Conservation (phyloP, 2,888 invertebrate species). For the Rotaria socialis region DNA sequence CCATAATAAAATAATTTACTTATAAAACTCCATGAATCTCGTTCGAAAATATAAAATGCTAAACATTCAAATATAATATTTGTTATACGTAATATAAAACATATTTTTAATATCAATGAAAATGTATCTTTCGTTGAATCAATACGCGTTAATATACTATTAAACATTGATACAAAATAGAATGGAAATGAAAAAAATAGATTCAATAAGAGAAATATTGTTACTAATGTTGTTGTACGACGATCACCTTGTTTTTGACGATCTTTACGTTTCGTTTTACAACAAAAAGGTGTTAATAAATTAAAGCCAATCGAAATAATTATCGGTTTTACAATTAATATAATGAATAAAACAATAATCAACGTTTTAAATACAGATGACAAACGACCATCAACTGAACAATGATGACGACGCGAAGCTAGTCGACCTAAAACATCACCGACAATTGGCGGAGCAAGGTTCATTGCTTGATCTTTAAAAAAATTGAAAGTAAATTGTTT, state of each 20-base stretch:
- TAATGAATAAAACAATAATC: conserved; percentile 17
- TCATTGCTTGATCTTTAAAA: neutral
- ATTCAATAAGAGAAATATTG: conserved; percentile 31
- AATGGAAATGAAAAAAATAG: conserved; percentile 32
- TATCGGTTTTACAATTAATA: conserved; percentile 14
- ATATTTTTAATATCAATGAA: neutral
- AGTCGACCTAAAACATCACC: neutral
- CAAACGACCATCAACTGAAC: conserved; percentile 24
- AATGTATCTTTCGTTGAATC: conserved; percentile 15
- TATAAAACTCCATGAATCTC: conserved; percentile 13
- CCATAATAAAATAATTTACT: neutral
- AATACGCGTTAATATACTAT: conserved; percentile 8
- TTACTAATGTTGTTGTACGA: conserved; percentile 21
- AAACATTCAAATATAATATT: conserved; percentile 39
- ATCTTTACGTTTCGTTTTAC: neutral
- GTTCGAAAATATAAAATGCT: conserved; percentile 32
- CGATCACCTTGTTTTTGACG: neutral
- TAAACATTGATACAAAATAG: conserved; percentile 22
- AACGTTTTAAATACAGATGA: conserved; percentile 3
- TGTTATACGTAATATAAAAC: conserved; percentile 28
- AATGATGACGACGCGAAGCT: neutral
- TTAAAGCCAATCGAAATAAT: neutral
- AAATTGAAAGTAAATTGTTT: conserved; percentile 21
- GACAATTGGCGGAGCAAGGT: neutral
- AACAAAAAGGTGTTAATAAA: conserved; percentile 10